Conservation (phyloP, 2,888 invertebrate species). For the Gibbula magus region DNA sequence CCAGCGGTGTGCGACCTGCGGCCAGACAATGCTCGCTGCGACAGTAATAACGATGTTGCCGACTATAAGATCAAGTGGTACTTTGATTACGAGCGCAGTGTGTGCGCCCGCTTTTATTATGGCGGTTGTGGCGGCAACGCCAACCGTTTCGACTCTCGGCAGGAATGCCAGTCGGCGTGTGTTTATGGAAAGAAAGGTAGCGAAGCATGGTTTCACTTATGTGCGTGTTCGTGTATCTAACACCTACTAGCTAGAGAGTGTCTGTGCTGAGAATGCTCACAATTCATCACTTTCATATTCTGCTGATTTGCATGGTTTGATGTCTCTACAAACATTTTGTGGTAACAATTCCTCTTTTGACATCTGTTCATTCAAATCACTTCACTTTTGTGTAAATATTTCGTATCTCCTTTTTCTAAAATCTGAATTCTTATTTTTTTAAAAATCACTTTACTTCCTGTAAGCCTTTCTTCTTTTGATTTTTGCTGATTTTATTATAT, state of each 20-base stretch:
- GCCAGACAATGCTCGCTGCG: slow-evolving; percentile 12
- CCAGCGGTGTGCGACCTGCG: not conserved
- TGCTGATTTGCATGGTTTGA: too few relatives aligned
- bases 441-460: not conserved
- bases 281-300: too few relatives aligned
- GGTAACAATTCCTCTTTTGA: too few relatives aligned
- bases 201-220: not conserved
- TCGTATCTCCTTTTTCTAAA: too few relatives aligned
- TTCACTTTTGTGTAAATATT: too few relatives aligned
- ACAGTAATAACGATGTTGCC: not conserved
- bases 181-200: slow-evolving; percentile 11
- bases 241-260: too few relatives aligned
- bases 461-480: too few relatives aligned
- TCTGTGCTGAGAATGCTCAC: too few relatives aligned
- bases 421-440: too few relatives aligned
- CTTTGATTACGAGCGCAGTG: slow-evolving; percentile 78
- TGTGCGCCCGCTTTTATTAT: slow-evolving; percentile 84
- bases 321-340: too few relatives aligned
- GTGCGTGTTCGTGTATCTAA: too few relatives aligned
- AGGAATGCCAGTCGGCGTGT: slow-evolving; percentile 83
- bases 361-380: too few relatives aligned
- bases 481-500: not conserved
- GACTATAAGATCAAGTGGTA: slow-evolving; percentile 53
- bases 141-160: slow-evolving; percentile 82
- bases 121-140: slow-evolving; percentile 76